Base-by-base conservation (phyloP, 2,113 vertebrate species). In the Daubentonia madagascariensis region DNA sequence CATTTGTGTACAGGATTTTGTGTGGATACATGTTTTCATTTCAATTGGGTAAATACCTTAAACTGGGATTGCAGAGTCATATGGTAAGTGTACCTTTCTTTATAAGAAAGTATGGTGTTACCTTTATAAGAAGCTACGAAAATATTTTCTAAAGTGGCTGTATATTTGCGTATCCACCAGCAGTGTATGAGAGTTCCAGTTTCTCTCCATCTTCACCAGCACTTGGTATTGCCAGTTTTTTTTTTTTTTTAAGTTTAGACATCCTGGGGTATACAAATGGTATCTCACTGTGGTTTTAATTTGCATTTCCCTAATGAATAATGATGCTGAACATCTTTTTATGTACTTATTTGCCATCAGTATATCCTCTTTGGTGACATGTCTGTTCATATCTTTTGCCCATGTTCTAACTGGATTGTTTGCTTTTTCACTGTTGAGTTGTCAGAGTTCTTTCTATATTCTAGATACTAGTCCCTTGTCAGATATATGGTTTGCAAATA, bases 371-470 rank as follows among this genome's bases (percentile, higher is more conserved):
- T 95, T 45, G 70, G 37, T 79, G 78, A 61, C 57, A 90, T 90
- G 13, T 50, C 75, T 78, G 13, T 85, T 81, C 40, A 30, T 92
- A 35, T 68, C 61, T 92, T 95, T 78, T 92, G 48, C 28, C 43
- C 54, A 75, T 35, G 16, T 88, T 95, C n/a, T 97, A 95, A 84
- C 14, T 67, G 30, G n/a, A 92, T 45, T 96, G 2, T 72, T 91
- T 83, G 18, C 7, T 43, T 63, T 94, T 86, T 73, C 50, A 83
- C 30, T 83, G 20, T 85, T 81, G 32, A 72, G 8, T 81, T 90
- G 95, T 95, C n/a, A 86, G 40, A 85, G 37, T 87, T 91, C 16
- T 90, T 96, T 84, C 35, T 93, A 48, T 94, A 93, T 59, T 91
- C 35, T 68, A 89, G 12, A 76, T 83, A 87, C n/a, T 78, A 83